phyloP scores from a whole-genome alignment of 2,113 vertebrate genomes.

The Hemichromis elongatus region DNA sequence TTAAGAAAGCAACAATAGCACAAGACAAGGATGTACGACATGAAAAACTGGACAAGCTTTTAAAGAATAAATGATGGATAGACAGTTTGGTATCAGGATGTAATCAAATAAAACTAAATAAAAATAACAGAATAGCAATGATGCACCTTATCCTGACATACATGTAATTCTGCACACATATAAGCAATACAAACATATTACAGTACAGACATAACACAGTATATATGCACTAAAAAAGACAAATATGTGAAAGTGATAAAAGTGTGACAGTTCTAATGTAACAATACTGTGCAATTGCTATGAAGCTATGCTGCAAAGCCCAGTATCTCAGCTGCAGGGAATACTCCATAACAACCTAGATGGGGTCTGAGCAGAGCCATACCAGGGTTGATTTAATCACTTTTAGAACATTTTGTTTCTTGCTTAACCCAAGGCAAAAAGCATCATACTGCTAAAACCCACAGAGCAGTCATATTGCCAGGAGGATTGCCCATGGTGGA shows the following conservation, averaged over 20 bases:
- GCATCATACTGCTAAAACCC: conserved; percentile 53
- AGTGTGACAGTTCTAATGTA: neutral
- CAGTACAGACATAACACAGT: neutral
- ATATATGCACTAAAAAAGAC: neutral
- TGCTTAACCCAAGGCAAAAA: conserved; percentile 51
- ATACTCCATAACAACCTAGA: conserved; percentile 46
- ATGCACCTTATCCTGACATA: neutral
- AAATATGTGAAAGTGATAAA: neutral
- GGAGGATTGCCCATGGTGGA: conserved; percentile 67
- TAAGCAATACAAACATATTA: neutral
- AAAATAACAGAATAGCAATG: neutral
- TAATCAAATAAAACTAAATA: neutral
- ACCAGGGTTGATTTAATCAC: conserved; percentile 61
- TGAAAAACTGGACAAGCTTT: neutral
- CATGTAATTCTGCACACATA: neutral
- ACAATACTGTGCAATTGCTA: neutral
- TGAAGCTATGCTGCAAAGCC: conserved; percentile 13
- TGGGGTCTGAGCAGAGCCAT: conserved; percentile 46
- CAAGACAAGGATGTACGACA: neutral
- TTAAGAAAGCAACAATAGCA: neutral
- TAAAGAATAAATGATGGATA: neutral
- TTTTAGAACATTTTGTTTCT: conserved; percentile 68
- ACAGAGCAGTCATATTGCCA: conserved; percentile 57
- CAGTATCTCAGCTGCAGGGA: conserved; percentile 45
- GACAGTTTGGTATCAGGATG: neutral